phyloP scores from a whole-genome alignment of 2,888 invertebrate genomes.

The Blera fallax region DNA sequence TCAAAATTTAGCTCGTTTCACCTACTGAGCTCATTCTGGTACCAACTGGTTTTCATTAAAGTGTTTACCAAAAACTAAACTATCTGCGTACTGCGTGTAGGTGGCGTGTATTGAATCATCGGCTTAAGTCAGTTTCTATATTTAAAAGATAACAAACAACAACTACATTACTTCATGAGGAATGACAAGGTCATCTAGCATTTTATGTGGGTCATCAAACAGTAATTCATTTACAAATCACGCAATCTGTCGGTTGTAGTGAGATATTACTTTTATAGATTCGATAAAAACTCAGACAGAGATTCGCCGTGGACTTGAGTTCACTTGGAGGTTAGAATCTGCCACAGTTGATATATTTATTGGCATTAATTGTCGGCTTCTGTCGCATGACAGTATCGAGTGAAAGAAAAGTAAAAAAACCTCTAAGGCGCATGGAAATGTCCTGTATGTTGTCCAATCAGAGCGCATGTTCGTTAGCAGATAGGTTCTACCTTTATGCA shows the following conservation, averaged over 20 bases:
- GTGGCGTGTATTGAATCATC: slow-evolving; percentile 23
- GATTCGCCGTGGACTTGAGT: too few relatives aligned
- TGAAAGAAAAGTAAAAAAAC: too few relatives aligned
- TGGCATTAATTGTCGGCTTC: too few relatives aligned
- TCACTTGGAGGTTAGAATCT: too few relatives aligned
- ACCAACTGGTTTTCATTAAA: slow-evolving; percentile 3
- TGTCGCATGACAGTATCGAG: too few relatives aligned
- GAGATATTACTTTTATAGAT: neutral
- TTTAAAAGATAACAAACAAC: neutral
- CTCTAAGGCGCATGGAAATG: too few relatives aligned
- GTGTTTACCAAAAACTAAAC: neutral
- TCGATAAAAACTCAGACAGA: too few relatives aligned
- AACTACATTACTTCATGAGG: neutral
- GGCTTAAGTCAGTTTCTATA: neutral
- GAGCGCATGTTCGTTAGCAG: too few relatives aligned
- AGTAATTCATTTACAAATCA: neutral
- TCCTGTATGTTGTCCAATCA: too few relatives aligned
- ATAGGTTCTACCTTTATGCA: too few relatives aligned
- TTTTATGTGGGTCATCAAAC: neutral
- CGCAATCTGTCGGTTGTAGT: neutral
- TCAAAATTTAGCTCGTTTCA: neutral
- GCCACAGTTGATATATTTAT: too few relatives aligned
- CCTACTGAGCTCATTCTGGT: neutral
- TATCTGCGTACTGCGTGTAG: neutral
- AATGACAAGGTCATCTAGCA: slow-evolving; percentile 19